phyloP scores from a whole-genome alignment of 2,888 invertebrate species.

The Agrenia bidenticulata region DNA sequence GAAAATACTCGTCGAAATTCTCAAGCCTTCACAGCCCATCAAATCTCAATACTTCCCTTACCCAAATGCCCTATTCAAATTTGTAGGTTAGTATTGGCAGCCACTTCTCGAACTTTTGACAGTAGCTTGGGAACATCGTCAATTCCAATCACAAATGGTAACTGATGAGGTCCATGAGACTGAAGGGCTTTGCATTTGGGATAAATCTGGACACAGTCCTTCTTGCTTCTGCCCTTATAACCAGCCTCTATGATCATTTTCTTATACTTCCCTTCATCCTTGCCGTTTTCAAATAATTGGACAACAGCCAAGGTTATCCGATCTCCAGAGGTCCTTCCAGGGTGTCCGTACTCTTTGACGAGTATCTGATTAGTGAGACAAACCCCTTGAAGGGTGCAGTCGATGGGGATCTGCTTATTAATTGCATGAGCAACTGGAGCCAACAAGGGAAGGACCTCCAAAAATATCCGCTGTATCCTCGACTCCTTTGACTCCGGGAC shows the following conservation, averaged over 20 bases:
- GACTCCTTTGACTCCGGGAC: constrained; percentile 17
- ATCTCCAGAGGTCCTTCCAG: constrained; percentile 30
- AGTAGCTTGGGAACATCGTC: constrained; percentile 32
- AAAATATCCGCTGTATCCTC: constrained; percentile 26
- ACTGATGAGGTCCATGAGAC: neutral
- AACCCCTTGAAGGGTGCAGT: constrained; percentile 39
- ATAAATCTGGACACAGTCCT: constrained; percentile 37
- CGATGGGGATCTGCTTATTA: constrained; percentile 33
- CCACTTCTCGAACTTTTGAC: constrained; percentile 9
- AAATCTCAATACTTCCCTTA: neutral
- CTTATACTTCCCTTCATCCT: constrained; percentile 9
- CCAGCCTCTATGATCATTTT: constrained; percentile 34
- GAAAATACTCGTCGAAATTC: no score
- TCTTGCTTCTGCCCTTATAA: constrained; percentile 31
- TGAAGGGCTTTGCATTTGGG: constrained; percentile 34
- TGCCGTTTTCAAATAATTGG: constrained; percentile 30
- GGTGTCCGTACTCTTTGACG: constrained; percentile 34
- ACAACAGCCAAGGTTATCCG: constrained; percentile 36
- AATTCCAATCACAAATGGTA: constrained; percentile 31
- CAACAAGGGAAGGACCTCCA: constrained; percentile 34
- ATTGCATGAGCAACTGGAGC: constrained; percentile 40
- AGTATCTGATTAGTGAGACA: constrained; percentile 37
- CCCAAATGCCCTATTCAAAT: neutral
- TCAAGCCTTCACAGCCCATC: no score
- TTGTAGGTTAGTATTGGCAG: neutral